Conservation (phyloP, 2,113 vertebrate genomes). For the Lonchura striata region DNA sequence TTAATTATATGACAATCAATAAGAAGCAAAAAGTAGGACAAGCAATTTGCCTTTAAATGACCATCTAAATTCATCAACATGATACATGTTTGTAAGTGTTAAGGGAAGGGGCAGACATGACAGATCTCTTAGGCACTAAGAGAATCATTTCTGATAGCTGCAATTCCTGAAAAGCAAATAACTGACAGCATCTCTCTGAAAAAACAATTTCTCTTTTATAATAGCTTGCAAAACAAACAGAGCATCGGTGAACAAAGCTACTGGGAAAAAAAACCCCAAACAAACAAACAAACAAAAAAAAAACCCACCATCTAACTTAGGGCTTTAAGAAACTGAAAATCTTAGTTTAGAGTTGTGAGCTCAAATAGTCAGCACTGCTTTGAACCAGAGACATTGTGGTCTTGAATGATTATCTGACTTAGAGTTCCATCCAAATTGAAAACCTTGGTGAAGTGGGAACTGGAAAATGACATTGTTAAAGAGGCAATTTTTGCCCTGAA, state of each 20-base stretch:
- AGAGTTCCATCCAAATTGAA: conserved; percentile 39
- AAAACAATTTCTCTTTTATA: neutral
- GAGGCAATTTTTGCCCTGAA: conserved; percentile 49
- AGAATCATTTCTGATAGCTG: neutral
- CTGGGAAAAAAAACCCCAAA: neutral
- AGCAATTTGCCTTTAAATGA: conserved; percentile 60
- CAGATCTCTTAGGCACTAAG: neutral
- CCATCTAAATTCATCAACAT: conserved; percentile 59
- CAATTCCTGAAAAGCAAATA: neutral
- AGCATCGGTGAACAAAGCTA: neutral
- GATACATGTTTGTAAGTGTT: conserved; percentile 23
- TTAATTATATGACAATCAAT: conserved; percentile 67
- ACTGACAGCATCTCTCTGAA: neutral
- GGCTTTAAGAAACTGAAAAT: neutral
- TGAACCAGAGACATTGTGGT: conserved; percentile 10
- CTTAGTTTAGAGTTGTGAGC: neutral
- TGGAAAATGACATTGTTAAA: conserved; percentile 51
- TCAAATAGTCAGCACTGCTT: conserved; percentile 7
- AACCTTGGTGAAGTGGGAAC: conserved; percentile 7
- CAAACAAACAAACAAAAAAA: neutral
- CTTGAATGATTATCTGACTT: conserved; percentile 43
- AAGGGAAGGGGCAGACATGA: neutral
- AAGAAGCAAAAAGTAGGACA: conserved; percentile 56
- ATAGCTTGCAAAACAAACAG: neutral
- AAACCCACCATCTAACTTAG: neutral